Conservation (phyloP, 2,888 invertebrate species). For the Chaitophorus viminalis region DNA sequence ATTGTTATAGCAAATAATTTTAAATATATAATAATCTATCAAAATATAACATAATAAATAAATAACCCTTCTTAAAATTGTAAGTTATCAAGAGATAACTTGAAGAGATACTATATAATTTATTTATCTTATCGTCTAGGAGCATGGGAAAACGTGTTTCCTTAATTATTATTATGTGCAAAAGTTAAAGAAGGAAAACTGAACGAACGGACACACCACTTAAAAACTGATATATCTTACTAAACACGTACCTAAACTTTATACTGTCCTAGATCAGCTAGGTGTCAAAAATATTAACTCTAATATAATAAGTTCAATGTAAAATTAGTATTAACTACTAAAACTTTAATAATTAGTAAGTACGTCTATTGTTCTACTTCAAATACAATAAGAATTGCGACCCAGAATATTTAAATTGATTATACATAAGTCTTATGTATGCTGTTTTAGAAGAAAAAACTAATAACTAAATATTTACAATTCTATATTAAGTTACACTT, state of each 20-base stretch:
- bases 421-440: neutral
- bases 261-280: neutral
- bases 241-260: neutral
- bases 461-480: neutral
- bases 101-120: no score
- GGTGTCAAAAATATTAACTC: neutral
- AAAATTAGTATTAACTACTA: neutral
- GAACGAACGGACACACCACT: conserved; percentile 1
- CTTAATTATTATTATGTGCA: conserved; percentile 36
- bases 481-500: neutral
- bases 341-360: no score
- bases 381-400: neutral
- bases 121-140: conserved; percentile 18
- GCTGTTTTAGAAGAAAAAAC: neutral
- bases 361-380: no score
- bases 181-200: neutral
- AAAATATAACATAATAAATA: neutral
- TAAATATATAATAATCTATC: neutral
- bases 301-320: neutral
- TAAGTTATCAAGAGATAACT: no score
- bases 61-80: neutral
- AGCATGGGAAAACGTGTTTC: neutral
- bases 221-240: conserved; percentile 22
- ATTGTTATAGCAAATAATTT: neutral
- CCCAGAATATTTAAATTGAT: neutral